Conservation (phyloP, 2,888 invertebrate species). For the Meganola albula region DNA sequence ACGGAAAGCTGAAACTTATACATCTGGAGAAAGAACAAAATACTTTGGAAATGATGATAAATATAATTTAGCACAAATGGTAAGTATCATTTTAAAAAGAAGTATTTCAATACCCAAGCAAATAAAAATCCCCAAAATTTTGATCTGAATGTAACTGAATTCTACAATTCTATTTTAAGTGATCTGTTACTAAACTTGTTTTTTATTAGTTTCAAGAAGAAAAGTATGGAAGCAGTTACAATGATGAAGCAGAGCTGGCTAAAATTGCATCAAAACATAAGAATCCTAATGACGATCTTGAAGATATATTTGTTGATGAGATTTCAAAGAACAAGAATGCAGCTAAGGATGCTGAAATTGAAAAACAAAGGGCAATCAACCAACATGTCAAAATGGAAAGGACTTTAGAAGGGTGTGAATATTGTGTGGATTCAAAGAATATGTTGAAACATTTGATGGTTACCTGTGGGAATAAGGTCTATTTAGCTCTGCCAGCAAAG, state of each 20-base stretch:
- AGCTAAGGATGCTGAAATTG: constrained; percentile 78
- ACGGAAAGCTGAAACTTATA: constrained; percentile 84
- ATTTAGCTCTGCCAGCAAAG: constrained; percentile 87
- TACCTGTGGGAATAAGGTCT: constrained; percentile 88
- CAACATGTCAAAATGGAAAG: constrained; percentile 84
- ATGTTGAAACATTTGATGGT: constrained; percentile 92
- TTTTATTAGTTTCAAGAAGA: constrained; percentile 83
- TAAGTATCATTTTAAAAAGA: constrained; percentile 45
- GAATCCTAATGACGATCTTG: constrained; percentile 85
- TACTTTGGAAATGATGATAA: constrained; percentile 95
- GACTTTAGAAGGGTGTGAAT: constrained; percentile 87
- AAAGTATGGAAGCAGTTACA: constrained; percentile 87
- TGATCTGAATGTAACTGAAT: too few relatives aligned
- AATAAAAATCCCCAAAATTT: too few relatives aligned
- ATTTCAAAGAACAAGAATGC: constrained; percentile 82
- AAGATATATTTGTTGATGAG: constrained; percentile 89
- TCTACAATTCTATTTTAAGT: too few relatives aligned
- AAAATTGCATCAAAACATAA: constrained; percentile 82
- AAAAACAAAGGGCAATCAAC: constrained; percentile 81
- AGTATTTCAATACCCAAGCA: too few relatives aligned
- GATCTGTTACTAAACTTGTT: too few relatives aligned
- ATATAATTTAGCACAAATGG: constrained; percentile 90
- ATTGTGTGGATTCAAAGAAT: constrained; percentile 88
- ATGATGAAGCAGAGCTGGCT: constrained; percentile 88
- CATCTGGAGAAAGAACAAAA: constrained; percentile 83